Percentiles rank a stretch among this genome's conserved stretches.
Evolutionary conservation across 2,797 vertebrate genomes (phyloP).

Genomic region (Zenarchopterus dispar): DNA sequence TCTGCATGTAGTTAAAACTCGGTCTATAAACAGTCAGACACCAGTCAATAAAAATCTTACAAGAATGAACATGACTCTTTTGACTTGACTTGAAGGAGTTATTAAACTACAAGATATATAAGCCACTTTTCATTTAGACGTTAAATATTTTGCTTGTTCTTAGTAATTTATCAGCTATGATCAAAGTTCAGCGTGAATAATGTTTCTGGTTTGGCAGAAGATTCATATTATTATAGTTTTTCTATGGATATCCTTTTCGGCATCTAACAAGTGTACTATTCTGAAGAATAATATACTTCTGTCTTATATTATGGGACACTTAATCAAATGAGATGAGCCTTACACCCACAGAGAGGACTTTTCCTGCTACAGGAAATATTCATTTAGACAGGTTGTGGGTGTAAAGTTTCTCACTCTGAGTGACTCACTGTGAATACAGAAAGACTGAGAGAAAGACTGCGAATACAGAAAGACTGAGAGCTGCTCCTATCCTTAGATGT

Average conservation of each 20-base stretch:
- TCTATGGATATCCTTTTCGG: neutral
- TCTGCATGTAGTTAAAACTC: too few relatives aligned
- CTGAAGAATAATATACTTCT: neutral
- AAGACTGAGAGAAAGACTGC: constrained; percentile 24
- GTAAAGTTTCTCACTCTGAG: constrained; percentile 32
- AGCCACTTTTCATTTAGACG: too few relatives aligned
- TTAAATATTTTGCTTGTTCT: too few relatives aligned
- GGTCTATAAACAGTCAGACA: too few relatives aligned
- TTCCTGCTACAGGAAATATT: constrained; percentile 50
- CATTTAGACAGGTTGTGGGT: constrained; percentile 30
- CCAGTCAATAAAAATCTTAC: too few relatives aligned
- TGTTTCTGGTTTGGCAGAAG: constrained; percentile 7
- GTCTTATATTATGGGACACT: constrained; percentile 7
- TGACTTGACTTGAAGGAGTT: too few relatives aligned
- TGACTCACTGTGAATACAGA: constrained; percentile 44
- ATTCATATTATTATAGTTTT: constrained; percentile 11
- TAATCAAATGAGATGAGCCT: constrained; percentile 8
- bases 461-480: constrained; percentile 15
- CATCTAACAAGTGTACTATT: constrained; percentile 21
- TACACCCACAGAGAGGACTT: constrained; percentile 39
- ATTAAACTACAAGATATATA: too few relatives aligned
- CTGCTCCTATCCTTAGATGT: neutral
- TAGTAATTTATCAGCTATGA: too few relatives aligned
- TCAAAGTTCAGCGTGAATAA: too few relatives aligned
- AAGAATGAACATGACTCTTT: too few relatives aligned